Conservation (phyloP, 1,140 invertebrate genomes). For the Drosophila nikananu region DNA sequence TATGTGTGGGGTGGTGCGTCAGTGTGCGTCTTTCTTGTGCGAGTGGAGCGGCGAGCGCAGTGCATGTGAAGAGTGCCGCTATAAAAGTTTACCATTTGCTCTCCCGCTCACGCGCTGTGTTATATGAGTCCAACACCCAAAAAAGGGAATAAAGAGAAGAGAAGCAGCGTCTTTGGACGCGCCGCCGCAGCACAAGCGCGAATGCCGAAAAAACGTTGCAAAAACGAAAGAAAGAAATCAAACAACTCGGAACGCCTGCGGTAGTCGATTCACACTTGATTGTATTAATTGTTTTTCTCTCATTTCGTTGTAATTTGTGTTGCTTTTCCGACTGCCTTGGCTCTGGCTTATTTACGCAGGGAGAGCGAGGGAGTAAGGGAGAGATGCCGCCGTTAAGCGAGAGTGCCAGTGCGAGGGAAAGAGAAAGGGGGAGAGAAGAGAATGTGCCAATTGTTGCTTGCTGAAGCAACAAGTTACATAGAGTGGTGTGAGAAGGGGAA, state of each 20-base stretch:
- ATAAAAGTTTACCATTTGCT: constrained; percentile 59
- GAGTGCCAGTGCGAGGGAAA: constrained; percentile 18
- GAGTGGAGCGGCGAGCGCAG: constrained; percentile 54
- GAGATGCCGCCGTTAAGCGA: constrained; percentile 5
- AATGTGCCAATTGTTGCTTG: constrained; percentile 62
- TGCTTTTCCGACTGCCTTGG: constrained; percentile 52
- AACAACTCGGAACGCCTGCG: constrained; percentile 57
- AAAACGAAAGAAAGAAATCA: constrained; percentile 68
- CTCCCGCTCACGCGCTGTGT: constrained; percentile 73
- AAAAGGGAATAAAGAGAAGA: constrained; percentile 82
- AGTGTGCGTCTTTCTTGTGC: constrained; percentile 53
- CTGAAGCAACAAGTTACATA: constrained; percentile 69
- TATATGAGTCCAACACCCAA: constrained; percentile 83
- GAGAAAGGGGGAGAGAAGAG: constrained; percentile 36
- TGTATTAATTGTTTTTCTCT: constrained; percentile 57
- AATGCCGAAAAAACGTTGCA: constrained; percentile 76
- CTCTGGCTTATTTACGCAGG: constrained; percentile 56
- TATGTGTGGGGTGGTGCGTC: constrained; percentile 36
- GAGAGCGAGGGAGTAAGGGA: constrained; percentile 20
- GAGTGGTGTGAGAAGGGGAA: not conserved
- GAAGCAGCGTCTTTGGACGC: constrained; percentile 65
- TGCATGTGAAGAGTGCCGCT: constrained; percentile 77
- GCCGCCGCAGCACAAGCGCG: constrained; percentile 51
- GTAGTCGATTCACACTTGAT: constrained; percentile 57
- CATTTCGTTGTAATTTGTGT: constrained; percentile 62